Evolutionary conservation across 35 echinoderm and acorn worm genomes (phyloP).

Genomic region (Lytechinus variegatus): DNA sequence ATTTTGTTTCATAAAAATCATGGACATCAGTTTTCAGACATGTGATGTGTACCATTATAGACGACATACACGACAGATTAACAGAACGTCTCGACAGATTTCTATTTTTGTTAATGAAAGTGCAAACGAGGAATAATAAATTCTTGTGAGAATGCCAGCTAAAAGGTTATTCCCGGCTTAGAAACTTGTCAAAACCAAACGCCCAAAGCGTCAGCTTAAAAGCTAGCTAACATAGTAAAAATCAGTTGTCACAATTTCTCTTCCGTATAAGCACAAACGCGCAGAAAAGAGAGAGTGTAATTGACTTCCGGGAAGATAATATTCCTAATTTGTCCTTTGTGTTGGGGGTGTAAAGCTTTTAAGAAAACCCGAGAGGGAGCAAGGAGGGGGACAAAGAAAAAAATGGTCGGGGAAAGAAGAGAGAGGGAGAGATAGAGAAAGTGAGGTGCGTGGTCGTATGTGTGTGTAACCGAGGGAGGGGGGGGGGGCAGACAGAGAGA

Average conservation of each 20-base stretch:
- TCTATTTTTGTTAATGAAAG: not conserved
- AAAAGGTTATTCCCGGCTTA: not conserved
- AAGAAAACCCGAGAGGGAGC: not conserved
- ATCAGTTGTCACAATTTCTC: not conserved
- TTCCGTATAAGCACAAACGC: not conserved
- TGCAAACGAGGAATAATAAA: not conserved
- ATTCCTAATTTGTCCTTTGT: not conserved
- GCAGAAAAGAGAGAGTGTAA: not conserved
- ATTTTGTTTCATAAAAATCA: no score
- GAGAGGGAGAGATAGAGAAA: not conserved
- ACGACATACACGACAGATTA: not conserved
- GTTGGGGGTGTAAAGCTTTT: not conserved
- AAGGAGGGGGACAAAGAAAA: not conserved
- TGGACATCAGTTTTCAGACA: no score
- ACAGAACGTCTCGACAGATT: not conserved
- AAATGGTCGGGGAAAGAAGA: not conserved
- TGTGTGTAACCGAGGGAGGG: no score
- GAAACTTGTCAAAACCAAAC: not conserved
- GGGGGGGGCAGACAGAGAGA: no score
- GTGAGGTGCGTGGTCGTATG: no score
- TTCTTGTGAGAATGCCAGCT: not conserved
- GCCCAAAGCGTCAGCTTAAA: not conserved
- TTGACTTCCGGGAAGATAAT: conserved; percentile 11
- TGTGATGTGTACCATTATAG: no score
- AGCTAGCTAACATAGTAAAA: conserved; percentile 3